Evolutionary conservation across 2,113 vertebrate genomes (phyloP), one percentile per base, ranked within the genome.

Genomic region (Actinemys pallida): DNA sequence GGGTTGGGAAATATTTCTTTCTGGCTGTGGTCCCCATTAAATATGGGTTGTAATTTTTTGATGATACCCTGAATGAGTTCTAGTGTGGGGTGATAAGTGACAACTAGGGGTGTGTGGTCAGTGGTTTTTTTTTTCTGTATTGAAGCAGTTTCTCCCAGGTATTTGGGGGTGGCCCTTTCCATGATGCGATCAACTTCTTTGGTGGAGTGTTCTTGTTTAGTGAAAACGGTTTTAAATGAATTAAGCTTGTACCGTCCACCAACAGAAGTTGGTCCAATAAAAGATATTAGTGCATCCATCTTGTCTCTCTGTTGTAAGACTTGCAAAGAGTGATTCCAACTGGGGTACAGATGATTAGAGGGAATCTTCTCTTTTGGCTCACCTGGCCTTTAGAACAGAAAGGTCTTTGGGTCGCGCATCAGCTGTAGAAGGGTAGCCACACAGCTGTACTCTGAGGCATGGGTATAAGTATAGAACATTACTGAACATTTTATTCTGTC

Each of bases 401-500:
- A 52, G 94, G 92, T 91, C 89, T 8, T 0, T 0, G 2, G 96
- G 97, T 97, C 94, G 88, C 81, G 7, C 52, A 1, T 93, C 95
- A 96, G 59, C 81, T 84, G 95, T 93, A 84, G 86, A 88, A n/a
- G 56, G 1, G 0, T 5, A 19, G 78, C 31, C 4, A 0, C 92
- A 75, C 2, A 0, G 39, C 3, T 52, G 69, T 59, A 20, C 93
- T 92, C 81, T 90, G 3, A 22, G 84, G 83, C 0, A 1, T 85
- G 88, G 75, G 47, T 94, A 81, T 31, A 79, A 79, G 57, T 69
- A 52, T 10, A 29, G 82, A 87, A 31, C 29, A n/a, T 53, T 13
- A 12, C 54, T 83, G 78, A 78, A 88, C 89, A 94, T 92, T 96
- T 91, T 92, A 76, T 94, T 94, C 62, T 83, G 87, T 90, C 57